Evolutionary conservation across 2,888 invertebrate genomes (phyloP).

Genomic region (Napeogenes inachia): DNA sequence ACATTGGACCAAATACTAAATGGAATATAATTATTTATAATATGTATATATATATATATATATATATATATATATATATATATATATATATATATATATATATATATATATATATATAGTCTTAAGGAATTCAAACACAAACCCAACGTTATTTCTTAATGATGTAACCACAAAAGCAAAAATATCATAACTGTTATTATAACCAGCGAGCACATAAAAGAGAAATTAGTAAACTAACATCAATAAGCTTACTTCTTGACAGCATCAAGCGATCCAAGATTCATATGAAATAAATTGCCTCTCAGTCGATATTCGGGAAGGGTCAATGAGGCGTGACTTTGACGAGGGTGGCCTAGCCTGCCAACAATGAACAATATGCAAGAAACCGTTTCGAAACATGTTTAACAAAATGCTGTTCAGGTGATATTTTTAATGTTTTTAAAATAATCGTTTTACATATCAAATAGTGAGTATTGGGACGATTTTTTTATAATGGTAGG

Average conservation of each 20-base stretch:
- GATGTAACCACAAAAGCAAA: background rate
- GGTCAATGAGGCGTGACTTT: conserved; percentile 74
- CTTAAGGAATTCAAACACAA: no score
- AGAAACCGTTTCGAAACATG: conserved; percentile 56
- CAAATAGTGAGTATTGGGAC: no score
- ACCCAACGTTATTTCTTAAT: no score
- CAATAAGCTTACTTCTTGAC: conserved; percentile 58
- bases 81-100: no score
- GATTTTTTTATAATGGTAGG: no score
- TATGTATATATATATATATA: no score
- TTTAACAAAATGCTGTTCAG: conserved; percentile 64
- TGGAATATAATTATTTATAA: no score
- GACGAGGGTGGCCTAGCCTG: conserved; percentile 59
- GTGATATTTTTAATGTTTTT: conserved; percentile 40
- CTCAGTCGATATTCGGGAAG: conserved; percentile 64
- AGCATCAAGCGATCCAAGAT: conserved; percentile 62
- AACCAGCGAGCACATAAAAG: conserved; percentile 3
- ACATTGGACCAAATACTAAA: no score
- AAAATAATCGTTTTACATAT: background rate
- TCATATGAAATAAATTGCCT: conserved; percentile 74
- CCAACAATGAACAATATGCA: conserved; percentile 60
- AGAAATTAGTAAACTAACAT: conserved; percentile 39
- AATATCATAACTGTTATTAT: conserved; percentile 6
- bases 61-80: no score
- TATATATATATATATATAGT: no score